phyloP scores from a whole-genome alignment of 2,113 vertebrate species.

The Oreochromis tanganicae region DNA sequence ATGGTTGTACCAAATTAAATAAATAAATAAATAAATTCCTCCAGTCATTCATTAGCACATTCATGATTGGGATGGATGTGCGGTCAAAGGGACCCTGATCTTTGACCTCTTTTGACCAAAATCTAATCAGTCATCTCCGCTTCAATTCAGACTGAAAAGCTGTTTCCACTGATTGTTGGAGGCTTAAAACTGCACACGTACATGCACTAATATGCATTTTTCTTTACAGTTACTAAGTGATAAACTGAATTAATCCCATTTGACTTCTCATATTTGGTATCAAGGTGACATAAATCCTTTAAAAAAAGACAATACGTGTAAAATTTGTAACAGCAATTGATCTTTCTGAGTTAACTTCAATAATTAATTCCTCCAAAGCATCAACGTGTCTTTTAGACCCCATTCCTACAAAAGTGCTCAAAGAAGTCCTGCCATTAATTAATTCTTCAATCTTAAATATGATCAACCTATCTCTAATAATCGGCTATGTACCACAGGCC shows the following conservation, averaged over 20 bases:
- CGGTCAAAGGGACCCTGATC: background rate
- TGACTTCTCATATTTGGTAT: background rate
- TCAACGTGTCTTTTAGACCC: too few relatives aligned
- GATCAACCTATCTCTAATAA: too few relatives aligned
- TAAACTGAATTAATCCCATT: background rate
- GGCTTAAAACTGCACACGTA: accelerated
- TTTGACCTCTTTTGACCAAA: background rate
- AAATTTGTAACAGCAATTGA: accelerated
- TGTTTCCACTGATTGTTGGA: too few relatives aligned
- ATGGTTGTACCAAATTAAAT: background rate
- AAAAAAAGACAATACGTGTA: background rate
- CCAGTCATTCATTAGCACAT: background rate
- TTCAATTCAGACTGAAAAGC: background rate
- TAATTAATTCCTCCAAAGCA: too few relatives aligned
- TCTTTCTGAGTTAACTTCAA: too few relatives aligned
- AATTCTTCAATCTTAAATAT: too few relatives aligned
- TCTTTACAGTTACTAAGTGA: background rate
- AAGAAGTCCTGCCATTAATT: too few relatives aligned
- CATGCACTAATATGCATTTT: accelerated
- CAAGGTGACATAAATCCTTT: background rate
- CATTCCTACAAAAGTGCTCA: too few relatives aligned
- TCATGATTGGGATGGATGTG: background rate
- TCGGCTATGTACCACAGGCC: too few relatives aligned
- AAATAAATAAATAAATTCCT: background rate
- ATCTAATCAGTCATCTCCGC: background rate